phyloP scores from a whole-genome alignment of 2,113 vertebrate species.

The Acrocephalus kingi region DNA sequence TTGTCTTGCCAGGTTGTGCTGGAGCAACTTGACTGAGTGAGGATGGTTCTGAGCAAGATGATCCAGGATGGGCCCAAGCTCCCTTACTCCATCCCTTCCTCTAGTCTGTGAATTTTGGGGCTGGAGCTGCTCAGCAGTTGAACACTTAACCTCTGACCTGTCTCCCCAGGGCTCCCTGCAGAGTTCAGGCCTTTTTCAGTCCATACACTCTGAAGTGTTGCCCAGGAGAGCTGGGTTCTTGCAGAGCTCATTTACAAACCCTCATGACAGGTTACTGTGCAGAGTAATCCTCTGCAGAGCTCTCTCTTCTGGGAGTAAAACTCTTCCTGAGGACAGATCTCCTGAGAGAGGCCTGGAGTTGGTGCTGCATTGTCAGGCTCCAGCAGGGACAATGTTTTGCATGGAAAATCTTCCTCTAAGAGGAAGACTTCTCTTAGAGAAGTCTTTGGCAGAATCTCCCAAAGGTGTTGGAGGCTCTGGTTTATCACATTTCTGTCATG shows the following conservation, averaged over 20 bases:
- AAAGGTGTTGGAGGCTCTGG: neutral
- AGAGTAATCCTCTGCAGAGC: neutral
- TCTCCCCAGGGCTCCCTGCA: neutral
- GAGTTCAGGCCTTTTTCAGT: slow-evolving; percentile 29
- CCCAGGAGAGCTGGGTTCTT: neutral
- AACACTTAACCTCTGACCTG: neutral
- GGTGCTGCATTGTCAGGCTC: neutral
- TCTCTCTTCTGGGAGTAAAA: neutral
- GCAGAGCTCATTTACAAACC: slow-evolving; percentile 18
- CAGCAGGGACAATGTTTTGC: neutral
- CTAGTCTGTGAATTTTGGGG: accelerated
- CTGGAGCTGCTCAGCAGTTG: neutral
- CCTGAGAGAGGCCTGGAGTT: neutral
- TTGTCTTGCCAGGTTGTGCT: neutral
- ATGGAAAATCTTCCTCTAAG: neutral
- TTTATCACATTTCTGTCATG: neutral
- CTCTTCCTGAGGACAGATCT: neutral
- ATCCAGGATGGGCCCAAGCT: neutral
- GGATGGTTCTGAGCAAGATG: neutral
- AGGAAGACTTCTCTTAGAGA: neutral
- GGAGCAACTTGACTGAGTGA: neutral
- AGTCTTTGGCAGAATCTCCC: neutral
- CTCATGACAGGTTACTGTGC: neutral
- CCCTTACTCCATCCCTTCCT: neutral
- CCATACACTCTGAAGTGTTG: neutral